Evolutionary conservation across 2,797 vertebrate species (phyloP).

Genomic region (Darevskia nairensis): DNA sequence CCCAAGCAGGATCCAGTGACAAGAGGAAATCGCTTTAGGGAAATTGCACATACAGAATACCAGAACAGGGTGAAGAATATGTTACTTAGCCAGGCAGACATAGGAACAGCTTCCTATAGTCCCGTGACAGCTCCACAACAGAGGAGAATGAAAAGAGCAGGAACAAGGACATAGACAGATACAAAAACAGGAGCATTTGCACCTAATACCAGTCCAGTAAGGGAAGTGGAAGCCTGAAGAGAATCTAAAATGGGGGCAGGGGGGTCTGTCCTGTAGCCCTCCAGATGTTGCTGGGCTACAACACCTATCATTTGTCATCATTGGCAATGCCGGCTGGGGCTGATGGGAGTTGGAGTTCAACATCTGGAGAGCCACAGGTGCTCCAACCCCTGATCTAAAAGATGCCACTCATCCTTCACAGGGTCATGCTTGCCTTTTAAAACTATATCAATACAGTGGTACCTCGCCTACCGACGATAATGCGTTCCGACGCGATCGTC

Average conservation of each 20-base stretch:
- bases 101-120: background rate
- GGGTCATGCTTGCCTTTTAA: background rate
- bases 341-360: background rate
- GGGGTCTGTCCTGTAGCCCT: background rate
- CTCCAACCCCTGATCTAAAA: too few relatives aligned
- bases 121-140: background rate
- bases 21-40: too few relatives aligned
- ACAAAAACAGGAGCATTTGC: background rate
- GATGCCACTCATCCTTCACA: background rate
- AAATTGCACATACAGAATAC: too few relatives aligned
- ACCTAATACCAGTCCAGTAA: background rate
- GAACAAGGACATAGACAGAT: background rate
- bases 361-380: background rate
- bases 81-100: background rate
- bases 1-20: background rate
- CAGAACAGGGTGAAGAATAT: background rate
- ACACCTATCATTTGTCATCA: background rate
- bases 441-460: background rate
- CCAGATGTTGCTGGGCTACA: background rate
- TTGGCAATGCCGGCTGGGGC: background rate
- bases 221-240: background rate
- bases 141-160: background rate
- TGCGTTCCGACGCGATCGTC: too few relatives aligned
- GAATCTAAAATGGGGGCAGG: background rate
- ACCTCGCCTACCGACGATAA: too few relatives aligned